These are phyloP conservation scores for Centropyge bicolor DNA, from an alignment of 2,797 vertebrate genomes.

Conservation along the genomic window DNA sequence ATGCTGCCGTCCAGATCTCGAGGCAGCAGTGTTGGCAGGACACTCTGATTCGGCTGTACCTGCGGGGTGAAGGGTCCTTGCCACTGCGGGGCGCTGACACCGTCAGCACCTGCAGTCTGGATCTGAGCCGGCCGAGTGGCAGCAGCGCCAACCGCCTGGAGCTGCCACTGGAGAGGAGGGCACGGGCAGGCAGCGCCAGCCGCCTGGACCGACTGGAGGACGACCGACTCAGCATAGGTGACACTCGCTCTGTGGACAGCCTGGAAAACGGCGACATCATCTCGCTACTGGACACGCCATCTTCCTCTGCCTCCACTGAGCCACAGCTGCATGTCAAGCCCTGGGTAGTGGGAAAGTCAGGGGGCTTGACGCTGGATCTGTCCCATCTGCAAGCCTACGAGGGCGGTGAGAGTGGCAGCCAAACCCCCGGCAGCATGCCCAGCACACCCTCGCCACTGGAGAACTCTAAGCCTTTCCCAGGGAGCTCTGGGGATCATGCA, in stretches of 20 bases:
- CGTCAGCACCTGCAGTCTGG: slow-evolving; percentile 82
- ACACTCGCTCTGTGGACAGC: slow-evolving; percentile 87
- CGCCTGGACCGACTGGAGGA: slow-evolving; percentile 76
- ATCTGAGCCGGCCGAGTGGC: slow-evolving; percentile 66
- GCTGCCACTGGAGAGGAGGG: slow-evolving; percentile 68
- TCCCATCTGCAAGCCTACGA: slow-evolving; percentile 90
- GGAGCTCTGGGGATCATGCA: slow-evolving; percentile 81
- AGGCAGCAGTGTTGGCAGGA: slow-evolving; percentile 97
- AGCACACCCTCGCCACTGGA: slow-evolving; percentile 96
- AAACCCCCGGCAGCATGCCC: slow-evolving; percentile 90
- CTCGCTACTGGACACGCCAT: slow-evolving; percentile 85
- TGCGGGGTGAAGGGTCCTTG: slow-evolving; percentile 83
- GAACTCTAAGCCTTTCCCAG: slow-evolving; percentile 88
- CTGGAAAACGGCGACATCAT: slow-evolving; percentile 87
- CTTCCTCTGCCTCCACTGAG: slow-evolving; percentile 71
- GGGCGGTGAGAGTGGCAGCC: slow-evolving; percentile 87
- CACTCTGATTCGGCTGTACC: slow-evolving; percentile 90
- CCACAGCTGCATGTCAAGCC: slow-evolving; percentile 81
- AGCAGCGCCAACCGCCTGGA: slow-evolving; percentile 73
- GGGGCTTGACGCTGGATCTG: slow-evolving; percentile 91
- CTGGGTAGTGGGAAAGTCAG: slow-evolving; percentile 86
- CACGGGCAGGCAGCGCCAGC: slow-evolving; percentile 47
- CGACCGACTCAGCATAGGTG: slow-evolving; percentile 83
- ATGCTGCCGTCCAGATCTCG: slow-evolving; percentile 91
- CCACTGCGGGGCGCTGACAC: slow-evolving; percentile 67